Percentiles rank a stretch among this genome's conserved stretches.
Conservation (phyloP, 1,140 invertebrate species). For the Conus betulinus region DNA sequence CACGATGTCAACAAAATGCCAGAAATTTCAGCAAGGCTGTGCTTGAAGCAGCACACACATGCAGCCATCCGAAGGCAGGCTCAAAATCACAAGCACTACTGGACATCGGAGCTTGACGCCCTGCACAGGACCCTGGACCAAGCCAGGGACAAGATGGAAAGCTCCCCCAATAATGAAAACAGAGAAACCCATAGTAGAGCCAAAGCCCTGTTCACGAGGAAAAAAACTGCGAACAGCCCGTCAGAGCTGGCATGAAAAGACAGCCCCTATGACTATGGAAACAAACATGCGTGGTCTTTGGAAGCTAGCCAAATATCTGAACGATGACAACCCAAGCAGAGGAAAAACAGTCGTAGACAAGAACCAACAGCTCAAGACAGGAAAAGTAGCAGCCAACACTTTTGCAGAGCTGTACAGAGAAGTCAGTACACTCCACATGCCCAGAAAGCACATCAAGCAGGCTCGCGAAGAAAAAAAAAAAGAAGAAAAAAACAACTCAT, state of each 20-base stretch:
- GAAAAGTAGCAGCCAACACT: conserved; percentile 18
- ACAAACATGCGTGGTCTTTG: not conserved
- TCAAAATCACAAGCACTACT: not conserved
- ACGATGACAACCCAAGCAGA: conserved; percentile 16
- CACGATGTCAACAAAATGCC: not conserved
- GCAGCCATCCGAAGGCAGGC: not conserved
- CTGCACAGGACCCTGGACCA: not conserved
- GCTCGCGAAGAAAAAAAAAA: not conserved
- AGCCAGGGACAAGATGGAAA: conserved; percentile 1
- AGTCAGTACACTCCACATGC: not conserved
- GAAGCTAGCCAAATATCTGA: not conserved
- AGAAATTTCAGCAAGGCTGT: not conserved
- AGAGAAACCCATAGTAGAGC: not conserved
- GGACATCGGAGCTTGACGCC: not conserved
- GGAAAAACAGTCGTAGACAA: conserved; percentile 3
- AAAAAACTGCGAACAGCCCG: not conserved
- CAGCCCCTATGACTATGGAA: not conserved
- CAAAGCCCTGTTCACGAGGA: not conserved
- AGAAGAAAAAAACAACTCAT: not conserved
- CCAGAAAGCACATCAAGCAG: not conserved
- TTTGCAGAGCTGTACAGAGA: not conserved
- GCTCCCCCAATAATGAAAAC: not conserved
- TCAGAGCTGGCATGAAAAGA: conserved; percentile 4
- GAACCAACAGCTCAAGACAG: conserved; percentile 15
- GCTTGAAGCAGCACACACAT: not conserved